Percentiles rank a stretch among this genome's conserved stretches.
phyloP scores from a whole-genome alignment of 2,797 vertebrate species.

The Enteromius treurensis region DNA sequence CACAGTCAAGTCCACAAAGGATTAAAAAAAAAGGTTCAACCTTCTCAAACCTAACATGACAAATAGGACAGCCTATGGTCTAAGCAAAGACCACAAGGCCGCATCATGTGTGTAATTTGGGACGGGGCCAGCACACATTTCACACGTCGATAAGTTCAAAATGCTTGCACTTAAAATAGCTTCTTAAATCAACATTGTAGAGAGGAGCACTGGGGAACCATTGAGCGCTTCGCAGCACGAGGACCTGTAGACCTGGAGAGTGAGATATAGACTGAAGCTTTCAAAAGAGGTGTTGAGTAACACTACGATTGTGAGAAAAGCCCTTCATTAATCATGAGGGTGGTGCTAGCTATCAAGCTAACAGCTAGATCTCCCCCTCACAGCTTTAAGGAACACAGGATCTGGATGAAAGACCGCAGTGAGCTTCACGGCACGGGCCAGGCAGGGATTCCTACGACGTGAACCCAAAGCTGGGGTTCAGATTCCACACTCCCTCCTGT shows the following conservation, averaged over 20 bases:
- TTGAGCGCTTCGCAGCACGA: slow-evolving; percentile 47
- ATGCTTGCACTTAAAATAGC: slow-evolving; percentile 53
- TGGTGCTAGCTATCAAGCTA: slow-evolving; percentile 45
- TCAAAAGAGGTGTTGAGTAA: slow-evolving; percentile 60
- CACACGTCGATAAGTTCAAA: slow-evolving; percentile 43
- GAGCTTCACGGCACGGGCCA: slow-evolving; percentile 31
- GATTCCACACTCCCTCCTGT: slow-evolving; percentile 62
- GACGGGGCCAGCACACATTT: slow-evolving; percentile 46
- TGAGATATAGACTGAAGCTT: slow-evolving; percentile 50
- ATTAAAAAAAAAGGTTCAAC: background rate
- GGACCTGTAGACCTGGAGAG: slow-evolving; percentile 37
- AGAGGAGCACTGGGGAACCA: slow-evolving; percentile 38
- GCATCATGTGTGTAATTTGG: background rate
- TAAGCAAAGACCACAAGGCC: background rate
- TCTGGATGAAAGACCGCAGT: slow-evolving; percentile 39
- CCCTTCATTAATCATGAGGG: slow-evolving; percentile 60
- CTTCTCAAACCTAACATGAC: background rate
- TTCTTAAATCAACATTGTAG: slow-evolving; percentile 55
- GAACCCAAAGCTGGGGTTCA: slow-evolving; percentile 54
- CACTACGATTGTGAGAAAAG: slow-evolving; percentile 41
- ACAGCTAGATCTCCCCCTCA: slow-evolving; percentile 38
- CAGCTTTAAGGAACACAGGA: slow-evolving; percentile 45
- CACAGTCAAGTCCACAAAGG: background rate
- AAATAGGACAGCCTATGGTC: background rate
- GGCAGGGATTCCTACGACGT: slow-evolving; percentile 46